Conservation (phyloP, 2,797 vertebrate species). For the Xiphorhynchus erythropygius region DNA sequence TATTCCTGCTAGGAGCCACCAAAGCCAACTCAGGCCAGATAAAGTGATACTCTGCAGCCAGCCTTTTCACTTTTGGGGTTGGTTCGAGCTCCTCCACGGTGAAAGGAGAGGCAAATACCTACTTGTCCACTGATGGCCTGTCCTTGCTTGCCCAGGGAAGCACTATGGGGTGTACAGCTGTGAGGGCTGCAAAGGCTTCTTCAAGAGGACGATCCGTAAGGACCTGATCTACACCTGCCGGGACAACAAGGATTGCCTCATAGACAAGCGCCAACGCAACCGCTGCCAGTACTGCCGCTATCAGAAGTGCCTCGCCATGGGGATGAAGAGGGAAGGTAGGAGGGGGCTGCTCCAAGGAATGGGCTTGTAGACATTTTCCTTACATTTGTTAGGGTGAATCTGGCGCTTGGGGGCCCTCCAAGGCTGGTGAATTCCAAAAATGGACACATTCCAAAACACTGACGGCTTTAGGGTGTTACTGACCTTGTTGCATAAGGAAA, state of each 20-base stretch:
- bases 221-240: constrained; percentile 94
- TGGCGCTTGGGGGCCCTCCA: background rate
- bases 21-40: background rate
- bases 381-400: background rate
- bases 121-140: background rate
- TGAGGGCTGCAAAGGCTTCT: constrained; percentile 96
- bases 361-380: background rate
- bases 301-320: constrained; percentile 94
- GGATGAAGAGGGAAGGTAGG: constrained; percentile 96
- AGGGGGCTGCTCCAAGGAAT: background rate
- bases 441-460: background rate
- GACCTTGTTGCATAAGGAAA: accelerated
- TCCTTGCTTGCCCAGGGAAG: constrained; percentile 81
- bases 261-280: constrained; percentile 95
- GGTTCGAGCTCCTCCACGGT: accelerated
- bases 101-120: background rate
- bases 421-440: background rate
- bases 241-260: constrained; percentile 92
- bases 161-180: constrained; percentile 94
- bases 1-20: background rate
- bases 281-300: constrained; percentile 93
- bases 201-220: constrained; percentile 93
- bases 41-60: background rate
- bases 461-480: background rate
- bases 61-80: background rate